A percentile compares a stretch with the other conserved stretches of the same genome.
Evolutionary conservation across 2,113 vertebrate species (phyloP).

Genomic region (Tichodroma muraria): DNA sequence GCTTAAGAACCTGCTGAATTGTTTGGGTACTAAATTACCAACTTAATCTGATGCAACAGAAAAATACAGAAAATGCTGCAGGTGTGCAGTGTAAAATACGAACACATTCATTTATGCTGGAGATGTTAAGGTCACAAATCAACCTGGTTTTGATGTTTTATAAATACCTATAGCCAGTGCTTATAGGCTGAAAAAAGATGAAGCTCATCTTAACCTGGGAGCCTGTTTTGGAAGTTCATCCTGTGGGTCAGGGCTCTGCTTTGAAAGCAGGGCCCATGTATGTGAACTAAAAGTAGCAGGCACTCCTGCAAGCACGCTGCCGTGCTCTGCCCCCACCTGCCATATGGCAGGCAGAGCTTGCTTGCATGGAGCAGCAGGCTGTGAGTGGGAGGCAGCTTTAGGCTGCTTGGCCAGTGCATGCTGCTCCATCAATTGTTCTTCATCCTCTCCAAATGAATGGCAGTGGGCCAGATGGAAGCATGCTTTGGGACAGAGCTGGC

Average conservation of each 20-base stretch:
- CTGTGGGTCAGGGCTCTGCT: background rate
- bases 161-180: background rate
- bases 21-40: background rate
- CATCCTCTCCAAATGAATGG: background rate
- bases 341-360: background rate
- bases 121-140: background rate
- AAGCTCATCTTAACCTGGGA: background rate
- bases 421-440: background rate
- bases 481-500: background rate
- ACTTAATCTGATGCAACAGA: background rate
- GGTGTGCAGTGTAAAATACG: background rate
- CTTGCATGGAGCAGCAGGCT: background rate
- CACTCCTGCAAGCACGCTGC: background rate
- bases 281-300: background rate
- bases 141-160: background rate
- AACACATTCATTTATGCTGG: background rate
- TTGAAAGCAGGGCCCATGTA: background rate
- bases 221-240: background rate
- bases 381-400: conserved; percentile 10
- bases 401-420: background rate
- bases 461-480: background rate
- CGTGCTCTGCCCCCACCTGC: background rate
- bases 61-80: background rate
- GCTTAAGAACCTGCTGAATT: background rate
- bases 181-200: background rate